A percentile compares a stretch with the other conserved stretches of the same genome.
phyloP scores from a whole-genome alignment of 2,888 invertebrate genomes.

The Drosophila mayaguana region DNA sequence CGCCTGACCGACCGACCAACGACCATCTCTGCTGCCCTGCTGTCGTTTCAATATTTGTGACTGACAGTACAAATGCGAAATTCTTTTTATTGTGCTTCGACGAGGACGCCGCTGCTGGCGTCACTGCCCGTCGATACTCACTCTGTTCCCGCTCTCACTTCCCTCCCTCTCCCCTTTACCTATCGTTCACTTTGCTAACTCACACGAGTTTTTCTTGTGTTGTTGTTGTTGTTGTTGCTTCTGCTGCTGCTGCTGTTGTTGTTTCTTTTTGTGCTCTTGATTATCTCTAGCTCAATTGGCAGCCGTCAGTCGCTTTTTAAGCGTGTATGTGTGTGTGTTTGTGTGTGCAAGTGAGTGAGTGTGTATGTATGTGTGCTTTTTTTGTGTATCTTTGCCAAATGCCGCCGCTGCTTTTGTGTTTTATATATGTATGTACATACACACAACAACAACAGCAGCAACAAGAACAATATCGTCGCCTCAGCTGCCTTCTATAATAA shows the following conservation, averaged over 20 bases:
- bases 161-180: neutral
- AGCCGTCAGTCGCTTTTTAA: constrained; percentile 54
- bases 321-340: constrained; percentile 23
- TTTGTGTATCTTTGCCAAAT: constrained; percentile 64
- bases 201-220: constrained; percentile 23
- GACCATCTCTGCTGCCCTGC: neutral
- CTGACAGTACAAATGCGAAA: constrained; percentile 78
- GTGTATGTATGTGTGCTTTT: constrained; percentile 11
- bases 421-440: constrained; percentile 13
- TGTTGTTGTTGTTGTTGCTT: constrained; percentile 21
- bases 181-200: neutral
- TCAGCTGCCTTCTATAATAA: constrained; percentile 25
- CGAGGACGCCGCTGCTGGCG: constrained; percentile 53
- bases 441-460: constrained; percentile 19
- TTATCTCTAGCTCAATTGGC: constrained; percentile 78
- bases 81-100: constrained; percentile 70
- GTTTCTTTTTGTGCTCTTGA: constrained; percentile 70
- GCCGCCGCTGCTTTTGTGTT: constrained; percentile 51
- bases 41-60: constrained; percentile 71
- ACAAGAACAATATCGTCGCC: constrained; percentile 3
- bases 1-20: neutral
- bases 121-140: constrained; percentile 48
- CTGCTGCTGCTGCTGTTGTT: constrained; percentile 17
- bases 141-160: neutral
- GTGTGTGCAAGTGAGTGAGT: neutral